Evolutionary conservation across 2,888 invertebrate species (phyloP).

Genomic region (Coelinius sp.): DNA sequence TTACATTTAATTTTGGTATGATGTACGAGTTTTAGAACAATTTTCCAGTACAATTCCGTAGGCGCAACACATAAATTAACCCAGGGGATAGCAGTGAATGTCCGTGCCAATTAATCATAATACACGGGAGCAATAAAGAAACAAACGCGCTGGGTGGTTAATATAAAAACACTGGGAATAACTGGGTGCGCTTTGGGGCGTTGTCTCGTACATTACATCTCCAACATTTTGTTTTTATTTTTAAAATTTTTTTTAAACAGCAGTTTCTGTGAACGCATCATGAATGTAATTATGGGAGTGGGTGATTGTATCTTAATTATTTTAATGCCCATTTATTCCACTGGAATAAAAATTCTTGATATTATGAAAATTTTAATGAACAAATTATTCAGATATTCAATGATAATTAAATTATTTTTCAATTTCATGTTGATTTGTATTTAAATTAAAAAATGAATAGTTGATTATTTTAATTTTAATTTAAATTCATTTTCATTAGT

Average conservation of each 20-base stretch:
- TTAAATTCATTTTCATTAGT: background rate
- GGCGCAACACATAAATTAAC: conserved; percentile 37
- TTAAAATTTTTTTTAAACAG: background rate
- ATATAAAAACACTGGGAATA: conserved; percentile 4
- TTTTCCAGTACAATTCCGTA: conserved; percentile 54
- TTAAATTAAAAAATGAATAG: background rate
- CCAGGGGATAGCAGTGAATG: conserved; percentile 6
- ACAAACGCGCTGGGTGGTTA: conserved; percentile 27
- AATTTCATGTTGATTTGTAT: background rate
- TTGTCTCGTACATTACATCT: conserved; percentile 22
- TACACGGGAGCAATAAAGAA: conserved; percentile 30
- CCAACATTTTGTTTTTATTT: background rate
- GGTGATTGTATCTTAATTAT: background rate
- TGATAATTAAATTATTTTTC: background rate
- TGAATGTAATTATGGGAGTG: background rate
- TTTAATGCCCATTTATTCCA: background rate
- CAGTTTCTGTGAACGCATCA: background rate
- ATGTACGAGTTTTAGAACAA: conserved; percentile 59
- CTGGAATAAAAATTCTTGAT: background rate
- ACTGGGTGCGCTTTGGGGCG: conserved; percentile 19
- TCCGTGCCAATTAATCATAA: conserved; percentile 35
- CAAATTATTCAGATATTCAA: too few species aligned
- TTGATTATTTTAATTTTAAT: background rate
- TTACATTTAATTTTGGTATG: conserved; percentile 53
- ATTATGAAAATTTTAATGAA: background rate